Evolutionary conservation across 2,113 vertebrate genomes (phyloP), one percentile per base, ranked within the genome.

Genomic region (Scopus umbretta): DNA sequence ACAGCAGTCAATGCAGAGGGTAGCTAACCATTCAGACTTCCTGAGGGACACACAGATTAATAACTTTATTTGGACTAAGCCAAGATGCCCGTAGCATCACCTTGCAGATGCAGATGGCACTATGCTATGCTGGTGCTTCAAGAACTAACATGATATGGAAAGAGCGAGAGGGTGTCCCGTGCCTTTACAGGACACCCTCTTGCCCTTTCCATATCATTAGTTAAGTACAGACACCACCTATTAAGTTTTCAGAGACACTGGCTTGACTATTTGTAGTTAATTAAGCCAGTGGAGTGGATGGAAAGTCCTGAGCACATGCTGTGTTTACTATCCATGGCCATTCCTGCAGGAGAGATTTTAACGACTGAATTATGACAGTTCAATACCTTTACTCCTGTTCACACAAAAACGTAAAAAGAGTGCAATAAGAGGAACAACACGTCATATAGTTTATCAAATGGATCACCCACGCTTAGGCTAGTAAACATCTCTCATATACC

Each of bases 61-160:
- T 17, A 20, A 68, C n/a, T 78, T 66, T 11, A 21, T n/a, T 62
- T 34, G 45, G 47, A 30, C 29, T 45, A 42, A 14, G 29, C 14
- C 50, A 81, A 72, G 56, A 52, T 34, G 68, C 62, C 47, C 23
- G 2, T 2, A 49, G 17, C 56, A 71, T 25, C 79, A 71, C 17
- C 85, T 26, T 20, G 52, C 62, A 74, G 50, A 25, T 6, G 23
- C 43, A 34, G 21, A 55, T 1, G 7, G 38, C 23, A 13, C 9
- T 10, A 29, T 1, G 6, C 23, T n/a, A 16, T 0, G 2, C 38
- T 2, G 8, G 52, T 19, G 52, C 45, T 29, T 21, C 2, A 4
- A 53, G 13, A 52, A 20, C 11, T 22, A 34, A 14, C 1, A 8
- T 1, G 14, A 8, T 0, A 38, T 0, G 7, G 65, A 36, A 59